Evolutionary conservation across 2,797 vertebrate genomes (phyloP), one percentile per base, ranked within the genome.

Genomic region (Phoxinus dragarum): DNA sequence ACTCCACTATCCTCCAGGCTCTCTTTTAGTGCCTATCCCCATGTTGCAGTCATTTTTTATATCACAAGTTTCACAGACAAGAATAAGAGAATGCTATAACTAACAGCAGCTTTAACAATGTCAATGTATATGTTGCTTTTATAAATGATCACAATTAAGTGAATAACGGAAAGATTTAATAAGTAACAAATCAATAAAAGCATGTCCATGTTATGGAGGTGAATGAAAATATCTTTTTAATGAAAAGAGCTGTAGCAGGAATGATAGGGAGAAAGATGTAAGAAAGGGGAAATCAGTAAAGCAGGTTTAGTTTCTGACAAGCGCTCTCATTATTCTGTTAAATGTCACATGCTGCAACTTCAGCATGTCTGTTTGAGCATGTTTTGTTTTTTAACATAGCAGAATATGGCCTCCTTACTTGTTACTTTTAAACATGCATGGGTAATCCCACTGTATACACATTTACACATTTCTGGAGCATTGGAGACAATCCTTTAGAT

Each of bases 321-420:
- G 91, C 85, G 27, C 86, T 80, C 91, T 93, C 90, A 93, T 93
- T 94, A 93, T 92, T 93, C 88, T 89, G 91, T 92, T 92, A 94
- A 93, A 93, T 93, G 91, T 92, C 92, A 93, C 89, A 66, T 56
- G 84, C 86, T 92, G 90, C n/a, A 92, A 91, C 91, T 91, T 89
- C 86, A 86, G 85, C 89, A 90, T 90, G 86, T 93, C 92, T 95
- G 91, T 93, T 93, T 92, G 87, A 90, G 82, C 72, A 86, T 88
- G 64, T 66, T 85, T 89, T 91, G 27, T 27, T 92, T 59, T 59
- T n/a, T 59, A 1, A 59, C 23, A 10, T 59, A 10, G 21, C 54
- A 59, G 56, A 23, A n/a, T 59, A 10, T 59, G 89, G 90, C 91
- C 91, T 82, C 84, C 31, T 64, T 64, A 0, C 87, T 7, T 80